Conservation (phyloP, 1,140 invertebrate species). For the Mylabris phalerata region DNA sequence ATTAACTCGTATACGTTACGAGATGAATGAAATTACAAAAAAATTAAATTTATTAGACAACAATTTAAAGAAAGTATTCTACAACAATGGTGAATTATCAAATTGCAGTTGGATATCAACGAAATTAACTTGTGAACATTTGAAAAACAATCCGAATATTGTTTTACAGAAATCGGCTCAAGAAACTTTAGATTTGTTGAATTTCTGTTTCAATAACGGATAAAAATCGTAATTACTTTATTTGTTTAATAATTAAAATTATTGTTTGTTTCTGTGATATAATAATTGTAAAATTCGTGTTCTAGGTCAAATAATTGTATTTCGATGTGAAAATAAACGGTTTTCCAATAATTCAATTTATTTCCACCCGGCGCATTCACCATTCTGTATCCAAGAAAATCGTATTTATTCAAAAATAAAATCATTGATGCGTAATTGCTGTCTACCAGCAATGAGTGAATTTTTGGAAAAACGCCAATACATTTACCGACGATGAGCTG, state of each 20-base stretch:
- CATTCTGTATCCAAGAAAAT: no score
- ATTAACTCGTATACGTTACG: slow-evolving; percentile 12
- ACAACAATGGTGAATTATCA: not conserved
- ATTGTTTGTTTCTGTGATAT: not conserved
- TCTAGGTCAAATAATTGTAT: not conserved
- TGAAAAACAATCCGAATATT: not conserved
- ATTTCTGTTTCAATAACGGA: slow-evolving; percentile 22
- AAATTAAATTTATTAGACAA: slow-evolving; percentile 13
- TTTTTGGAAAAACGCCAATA: no score
- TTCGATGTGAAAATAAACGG: no score
- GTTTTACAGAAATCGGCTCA: not conserved
- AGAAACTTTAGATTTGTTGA: slow-evolving; percentile 8
- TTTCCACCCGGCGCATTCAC: no score
- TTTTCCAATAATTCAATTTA: no score
- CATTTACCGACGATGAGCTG: no score
- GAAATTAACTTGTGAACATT: slow-evolving; percentile 13
- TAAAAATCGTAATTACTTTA: not conserved
- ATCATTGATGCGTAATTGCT: no score
- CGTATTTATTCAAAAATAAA: no score
- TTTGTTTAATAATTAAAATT: not conserved
- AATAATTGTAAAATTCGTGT: not conserved
- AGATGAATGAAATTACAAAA: slow-evolving; percentile 11
- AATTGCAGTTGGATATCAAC: not conserved
- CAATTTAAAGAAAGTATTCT: slow-evolving; percentile 15
- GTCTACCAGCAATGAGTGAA: no score